Conservation (phyloP, 2,888 invertebrate species). For the Lasioglossum calceatum region DNA sequence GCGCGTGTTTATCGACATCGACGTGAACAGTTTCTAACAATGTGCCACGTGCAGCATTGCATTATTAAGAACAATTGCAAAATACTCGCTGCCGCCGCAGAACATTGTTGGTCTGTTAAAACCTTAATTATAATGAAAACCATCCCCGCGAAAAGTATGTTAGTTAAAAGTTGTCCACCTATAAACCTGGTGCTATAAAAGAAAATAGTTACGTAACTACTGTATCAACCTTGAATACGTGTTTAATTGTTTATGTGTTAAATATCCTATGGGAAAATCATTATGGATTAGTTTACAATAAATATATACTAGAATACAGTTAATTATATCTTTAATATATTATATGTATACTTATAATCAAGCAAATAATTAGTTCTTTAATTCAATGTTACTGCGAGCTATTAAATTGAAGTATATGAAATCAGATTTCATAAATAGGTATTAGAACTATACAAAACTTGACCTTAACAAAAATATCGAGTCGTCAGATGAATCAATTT, state of each 20-base stretch:
- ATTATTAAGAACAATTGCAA: not conserved
- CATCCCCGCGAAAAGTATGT: not conserved
- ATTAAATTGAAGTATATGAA: not conserved
- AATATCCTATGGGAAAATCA: not conserved
- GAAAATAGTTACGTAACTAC: not conserved
- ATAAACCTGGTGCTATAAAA: not conserved
- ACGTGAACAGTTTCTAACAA: not conserved
- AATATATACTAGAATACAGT: not conserved
- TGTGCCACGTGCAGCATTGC: not conserved
- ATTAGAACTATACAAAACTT: not conserved
- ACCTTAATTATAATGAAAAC: not conserved
- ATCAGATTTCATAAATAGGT: not conserved
- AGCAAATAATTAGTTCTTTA: not conserved
- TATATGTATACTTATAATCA: not conserved
- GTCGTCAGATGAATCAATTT: not conserved
- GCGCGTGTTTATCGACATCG: not conserved
- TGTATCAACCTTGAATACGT: not conserved
- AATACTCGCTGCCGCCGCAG: not conserved
- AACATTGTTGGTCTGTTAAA: not conserved
- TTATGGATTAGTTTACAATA: not conserved
- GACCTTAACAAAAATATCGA: not conserved
- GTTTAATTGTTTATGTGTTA: not conserved
- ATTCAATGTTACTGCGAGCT: not conserved
- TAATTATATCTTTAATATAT: not conserved
- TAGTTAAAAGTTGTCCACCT: not conserved